Evolutionary conservation across 2,113 vertebrate genomes (phyloP).

Genomic region (Actinemys pallida): DNA sequence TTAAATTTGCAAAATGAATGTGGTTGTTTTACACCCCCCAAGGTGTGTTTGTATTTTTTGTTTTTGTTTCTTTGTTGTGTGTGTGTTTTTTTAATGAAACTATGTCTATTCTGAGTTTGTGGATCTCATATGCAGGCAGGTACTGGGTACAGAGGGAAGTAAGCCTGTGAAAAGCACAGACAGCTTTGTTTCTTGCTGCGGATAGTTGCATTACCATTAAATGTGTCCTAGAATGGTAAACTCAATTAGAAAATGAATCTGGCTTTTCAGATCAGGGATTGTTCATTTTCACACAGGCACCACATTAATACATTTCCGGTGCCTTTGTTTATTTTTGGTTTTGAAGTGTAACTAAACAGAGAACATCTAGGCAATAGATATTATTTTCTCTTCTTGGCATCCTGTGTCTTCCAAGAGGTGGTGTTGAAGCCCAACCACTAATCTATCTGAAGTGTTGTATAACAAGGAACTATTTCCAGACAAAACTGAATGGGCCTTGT

Average conservation of each 20-base stretch:
- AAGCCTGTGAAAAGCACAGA: not conserved
- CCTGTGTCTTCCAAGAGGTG: not conserved
- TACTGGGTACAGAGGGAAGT: not conserved
- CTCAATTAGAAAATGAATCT: not conserved
- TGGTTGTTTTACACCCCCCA: not conserved
- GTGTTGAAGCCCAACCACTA: not conserved
- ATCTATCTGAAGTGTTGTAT: not conserved
- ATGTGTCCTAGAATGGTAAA: slow-evolving; percentile 33
- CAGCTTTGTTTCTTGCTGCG: slow-evolving; percentile 44
- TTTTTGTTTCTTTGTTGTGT: not conserved
- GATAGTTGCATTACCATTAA: slow-evolving; percentile 54
- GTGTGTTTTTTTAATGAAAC: not conserved
- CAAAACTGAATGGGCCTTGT: not conserved
- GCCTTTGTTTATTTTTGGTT: not conserved
- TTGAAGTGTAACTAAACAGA: rapidly evolving
- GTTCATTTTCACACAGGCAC: not conserved
- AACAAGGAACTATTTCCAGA: not conserved
- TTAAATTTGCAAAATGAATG: not conserved
- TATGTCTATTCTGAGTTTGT: not conserved
- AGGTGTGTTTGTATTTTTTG: not conserved
- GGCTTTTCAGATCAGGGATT: not conserved
- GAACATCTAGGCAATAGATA: rapidly evolving
- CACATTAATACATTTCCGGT: not conserved
- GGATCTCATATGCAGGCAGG: not conserved
- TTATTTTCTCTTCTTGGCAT: not conserved